Base-by-base conservation (phyloP, 2,888 invertebrate genomes). In the Nomada hirtipes region DNA sequence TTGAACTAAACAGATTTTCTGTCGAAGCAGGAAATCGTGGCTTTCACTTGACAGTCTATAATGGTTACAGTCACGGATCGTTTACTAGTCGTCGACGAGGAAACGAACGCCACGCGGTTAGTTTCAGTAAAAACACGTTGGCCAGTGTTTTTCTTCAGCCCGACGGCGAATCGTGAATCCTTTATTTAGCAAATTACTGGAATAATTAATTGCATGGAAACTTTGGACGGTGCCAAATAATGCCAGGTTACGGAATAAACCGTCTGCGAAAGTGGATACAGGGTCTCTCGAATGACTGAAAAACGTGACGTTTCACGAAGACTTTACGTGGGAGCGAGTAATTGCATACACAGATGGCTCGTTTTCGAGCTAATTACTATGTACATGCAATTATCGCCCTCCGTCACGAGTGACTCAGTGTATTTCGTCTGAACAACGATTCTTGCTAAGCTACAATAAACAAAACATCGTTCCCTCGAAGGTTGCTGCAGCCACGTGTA, bases 181-280 rank as follows among this genome's bases (percentile, higher is more conserved):
- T 9, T 64, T 64, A 47, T 70, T 76, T 69, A 69, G 15, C 29
- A 23, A 57, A 70, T n/a, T 36, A 36, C 18, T 63, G 13, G 61
- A 70, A 64, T 71, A 71, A 76, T 64, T 64, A 64, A 64, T 69
- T 50, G 42, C 47, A n/a, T 11, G 71, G 64, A 76, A 71, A 70
- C 29, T 71, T 76, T 76, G 23, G 13, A 15, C 47, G 57, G n/a
- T 50, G n/a, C 2, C 64, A 26, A 50, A 55, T 26, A 15, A 64
- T 52, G 15, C 50, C 59, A 57, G 13, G n/a, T 20, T 1, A 63
- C 36, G 61, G 67, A 74, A 73, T 55, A 63, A 74, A 36, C 47
- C 75, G 23, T 13, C 20, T n/a, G 50, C 18, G 10, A 11, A 36
- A 36, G 2, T 7, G 20, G 36, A 42, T 44, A 4, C 29, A 13